A percentile compares a stretch with the other conserved stretches of the same genome.
Conservation (phyloP, 2,888 invertebrate genomes). For the Andrena camellia region DNA sequence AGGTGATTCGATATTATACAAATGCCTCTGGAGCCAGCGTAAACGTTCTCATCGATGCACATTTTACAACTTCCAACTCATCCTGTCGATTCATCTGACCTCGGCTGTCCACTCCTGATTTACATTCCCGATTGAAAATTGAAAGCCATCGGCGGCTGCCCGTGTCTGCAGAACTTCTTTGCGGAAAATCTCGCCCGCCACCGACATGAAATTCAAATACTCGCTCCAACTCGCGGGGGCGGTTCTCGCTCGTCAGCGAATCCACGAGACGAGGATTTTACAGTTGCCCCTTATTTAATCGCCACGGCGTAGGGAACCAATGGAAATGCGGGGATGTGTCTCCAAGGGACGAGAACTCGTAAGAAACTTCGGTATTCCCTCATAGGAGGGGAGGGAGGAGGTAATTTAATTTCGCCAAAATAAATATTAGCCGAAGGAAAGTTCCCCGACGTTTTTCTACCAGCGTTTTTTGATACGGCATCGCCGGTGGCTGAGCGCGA, state of each 20-base stretch:
- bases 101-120: background rate
- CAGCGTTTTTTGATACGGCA: background rate
- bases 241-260: constrained; percentile 15
- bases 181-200: constrained; percentile 1
- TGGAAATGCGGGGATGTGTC: background rate
- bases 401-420: constrained; percentile 49
- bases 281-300: constrained; percentile 31
- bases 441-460: background rate
- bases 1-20: constrained; percentile 9
- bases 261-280: constrained; percentile 18
- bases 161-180: background rate
- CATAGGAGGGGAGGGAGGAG: background rate
- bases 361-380: constrained; percentile 24
- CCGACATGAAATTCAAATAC: constrained; percentile 40
- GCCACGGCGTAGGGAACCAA: background rate
- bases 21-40: background rate
- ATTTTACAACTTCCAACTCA: background rate
- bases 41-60: constrained; percentile 7
- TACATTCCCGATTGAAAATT: background rate
- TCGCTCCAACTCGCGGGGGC: constrained; percentile 15
- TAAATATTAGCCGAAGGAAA: constrained; percentile 45
- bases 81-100: background rate
- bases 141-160: background rate
- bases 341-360: background rate
- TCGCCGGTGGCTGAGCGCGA: background rate